Evolutionary conservation across 2,113 vertebrate genomes (phyloP), one percentile per base, ranked within the genome.

Genomic region (Leucosticte australis): DNA sequence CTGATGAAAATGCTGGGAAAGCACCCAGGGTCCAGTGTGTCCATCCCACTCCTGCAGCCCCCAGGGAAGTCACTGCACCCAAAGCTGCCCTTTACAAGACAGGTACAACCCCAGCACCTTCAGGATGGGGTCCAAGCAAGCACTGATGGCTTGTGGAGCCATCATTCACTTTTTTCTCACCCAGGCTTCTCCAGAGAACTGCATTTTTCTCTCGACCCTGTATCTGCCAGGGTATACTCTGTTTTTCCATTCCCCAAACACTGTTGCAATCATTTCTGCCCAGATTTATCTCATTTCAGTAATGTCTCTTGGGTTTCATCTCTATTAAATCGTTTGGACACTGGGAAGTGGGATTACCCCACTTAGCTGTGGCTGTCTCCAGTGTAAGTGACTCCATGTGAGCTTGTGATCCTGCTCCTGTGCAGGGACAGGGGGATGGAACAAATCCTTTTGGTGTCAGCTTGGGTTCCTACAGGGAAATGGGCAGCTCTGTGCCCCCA

Each of bases 231-330:
- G 71, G 59, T 79, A 70, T 69, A 26, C 0, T 1, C 68, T 74
- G 47, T 21, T 76, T 20, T 67, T 82, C 87, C 73, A 31, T 82
- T 95, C 80, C 92, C 79, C n/a, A 77, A 80, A 83, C 11, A 2
- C 92, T 7, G 1, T 28, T 86, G 80, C 59, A 94, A 93, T 95
- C 30, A 92, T 90, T 95, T 95, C 90, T 92, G 64, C 86, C 75
- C 90, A 83, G 71, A 83, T 90, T 80, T 94, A 88, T 93, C 91
- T 92, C 80, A 83, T 90, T 92, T 92, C 83, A 69, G 39, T 17
- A 76, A 62, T 0, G 27, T 73, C 95, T 83, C 94, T 80, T 69
- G 90, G 94, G 90, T 69, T 95, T 88, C 60, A n/a, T 93, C 63
- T 93, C 92, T 96, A 67, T 93, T 94, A 96, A 94, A 92, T 86